Conservation (phyloP, 2,888 invertebrate species). For the Drosophila demipolita region DNA sequence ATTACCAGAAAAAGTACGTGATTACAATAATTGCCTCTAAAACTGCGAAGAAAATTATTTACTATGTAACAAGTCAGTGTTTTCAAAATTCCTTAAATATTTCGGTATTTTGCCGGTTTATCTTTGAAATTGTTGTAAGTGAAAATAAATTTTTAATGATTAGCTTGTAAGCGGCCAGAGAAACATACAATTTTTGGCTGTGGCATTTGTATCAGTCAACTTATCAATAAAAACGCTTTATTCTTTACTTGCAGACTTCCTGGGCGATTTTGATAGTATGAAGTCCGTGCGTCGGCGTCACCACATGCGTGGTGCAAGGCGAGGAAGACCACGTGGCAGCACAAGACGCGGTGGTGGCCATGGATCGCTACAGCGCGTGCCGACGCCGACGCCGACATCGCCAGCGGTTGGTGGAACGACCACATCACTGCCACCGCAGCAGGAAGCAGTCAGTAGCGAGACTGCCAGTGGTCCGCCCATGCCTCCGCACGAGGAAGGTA, state of each 20-base stretch:
- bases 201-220: slow-evolving; percentile 30
- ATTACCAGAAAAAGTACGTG: neutral
- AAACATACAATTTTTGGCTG: neutral
- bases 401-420: slow-evolving; percentile 36
- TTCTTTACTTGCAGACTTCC: slow-evolving; percentile 75
- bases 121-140: neutral
- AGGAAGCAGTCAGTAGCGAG: slow-evolving; percentile 59
- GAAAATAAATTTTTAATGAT: neutral
- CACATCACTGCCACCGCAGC: slow-evolving; percentile 59
- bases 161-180: neutral
- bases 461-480: slow-evolving; percentile 41
- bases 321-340: slow-evolving; percentile 91
- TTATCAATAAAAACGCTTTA: slow-evolving; percentile 67
- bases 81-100: neutral
- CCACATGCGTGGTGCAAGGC: slow-evolving; percentile 87
- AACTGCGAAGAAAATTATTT: neutral
- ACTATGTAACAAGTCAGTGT: neutral
- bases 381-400: slow-evolving; percentile 65
- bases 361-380: slow-evolving; percentile 82
- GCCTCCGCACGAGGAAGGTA: slow-evolving; percentile 65
- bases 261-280: slow-evolving; percentile 81
- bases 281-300: slow-evolving; percentile 83
- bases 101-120: neutral
- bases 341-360: slow-evolving; percentile 87
- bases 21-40: neutral